Conservation (phyloP, 2,113 vertebrate species). For the Daboia siamensis region DNA sequence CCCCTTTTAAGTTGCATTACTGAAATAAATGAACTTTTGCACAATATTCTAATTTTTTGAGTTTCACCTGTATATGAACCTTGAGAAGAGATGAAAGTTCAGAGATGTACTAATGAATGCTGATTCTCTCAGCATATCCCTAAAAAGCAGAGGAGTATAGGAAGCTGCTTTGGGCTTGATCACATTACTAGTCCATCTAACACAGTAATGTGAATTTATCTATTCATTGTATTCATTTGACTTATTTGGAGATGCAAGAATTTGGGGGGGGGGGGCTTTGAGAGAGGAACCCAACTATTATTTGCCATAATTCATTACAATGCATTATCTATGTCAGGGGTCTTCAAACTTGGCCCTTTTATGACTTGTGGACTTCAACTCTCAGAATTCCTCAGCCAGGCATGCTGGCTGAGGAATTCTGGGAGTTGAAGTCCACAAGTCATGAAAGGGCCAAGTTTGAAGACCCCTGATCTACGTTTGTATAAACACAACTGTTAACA, state of each 20-base stretch:
- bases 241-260: neutral
- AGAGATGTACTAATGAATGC: neutral
- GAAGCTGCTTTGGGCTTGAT: neutral
- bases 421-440: no score
- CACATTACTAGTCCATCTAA: neutral
- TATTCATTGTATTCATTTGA: neutral
- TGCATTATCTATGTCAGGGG: neutral
- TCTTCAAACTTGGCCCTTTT: no score
- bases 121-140: neutral
- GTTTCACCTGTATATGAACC: neutral
- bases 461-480: neutral
- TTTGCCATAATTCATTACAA: neutral
- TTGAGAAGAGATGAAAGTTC: neutral
- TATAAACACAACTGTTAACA: neutral
- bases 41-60: no score
- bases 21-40: no score
- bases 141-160: neutral
- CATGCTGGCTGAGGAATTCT: no score
- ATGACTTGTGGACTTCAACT: no score
- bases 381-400: no score
- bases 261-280: neutral
- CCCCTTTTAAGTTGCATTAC: no score
- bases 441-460: no score
- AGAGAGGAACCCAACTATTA: neutral
- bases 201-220: neutral